Conservation (phyloP, 2,888 invertebrate genomes). For the Perizoma flavofasciatum region DNA sequence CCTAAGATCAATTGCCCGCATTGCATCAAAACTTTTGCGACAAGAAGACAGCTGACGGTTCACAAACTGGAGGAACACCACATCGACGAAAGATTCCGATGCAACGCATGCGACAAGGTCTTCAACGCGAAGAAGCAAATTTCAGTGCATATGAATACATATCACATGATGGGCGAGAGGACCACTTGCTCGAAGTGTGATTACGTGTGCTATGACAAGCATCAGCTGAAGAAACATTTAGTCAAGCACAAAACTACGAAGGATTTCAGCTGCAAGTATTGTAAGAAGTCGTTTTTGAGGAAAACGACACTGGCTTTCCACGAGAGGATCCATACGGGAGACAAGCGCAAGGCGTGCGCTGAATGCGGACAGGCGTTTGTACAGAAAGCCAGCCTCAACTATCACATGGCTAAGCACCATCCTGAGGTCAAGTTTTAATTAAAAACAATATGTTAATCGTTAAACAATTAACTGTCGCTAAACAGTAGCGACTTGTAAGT, state of each 20-base stretch:
- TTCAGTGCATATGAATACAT: neutral
- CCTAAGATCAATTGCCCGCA: neutral
- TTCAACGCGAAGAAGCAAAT: neutral
- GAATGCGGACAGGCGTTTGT: too few species aligned
- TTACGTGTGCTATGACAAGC: conserved; percentile 62
- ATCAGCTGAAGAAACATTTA: conserved; percentile 65
- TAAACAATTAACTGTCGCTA: too few species aligned
- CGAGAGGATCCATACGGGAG: conserved; percentile 43
- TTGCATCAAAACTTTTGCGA: neutral
- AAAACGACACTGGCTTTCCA: conserved; percentile 61
- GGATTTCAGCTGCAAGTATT: conserved; percentile 69
- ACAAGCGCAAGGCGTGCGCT: too few species aligned
- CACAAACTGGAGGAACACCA: conserved; percentile 14
- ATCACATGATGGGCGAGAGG: conserved; percentile 13
- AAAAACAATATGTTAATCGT: too few species aligned
- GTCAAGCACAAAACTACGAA: conserved; percentile 69
- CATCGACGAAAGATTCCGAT: conserved; percentile 16
- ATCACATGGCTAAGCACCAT: too few species aligned
- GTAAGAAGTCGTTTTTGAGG: conserved; percentile 70
- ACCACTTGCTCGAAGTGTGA: conserved; percentile 52
- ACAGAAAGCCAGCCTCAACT: too few species aligned
- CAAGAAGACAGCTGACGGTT: neutral
- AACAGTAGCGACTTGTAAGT: too few species aligned
- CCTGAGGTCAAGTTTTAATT: too few species aligned
- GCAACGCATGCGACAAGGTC: conserved; percentile 15